phyloP scores from a whole-genome alignment of 2,888 invertebrate species.

The Limenitis camilla region DNA sequence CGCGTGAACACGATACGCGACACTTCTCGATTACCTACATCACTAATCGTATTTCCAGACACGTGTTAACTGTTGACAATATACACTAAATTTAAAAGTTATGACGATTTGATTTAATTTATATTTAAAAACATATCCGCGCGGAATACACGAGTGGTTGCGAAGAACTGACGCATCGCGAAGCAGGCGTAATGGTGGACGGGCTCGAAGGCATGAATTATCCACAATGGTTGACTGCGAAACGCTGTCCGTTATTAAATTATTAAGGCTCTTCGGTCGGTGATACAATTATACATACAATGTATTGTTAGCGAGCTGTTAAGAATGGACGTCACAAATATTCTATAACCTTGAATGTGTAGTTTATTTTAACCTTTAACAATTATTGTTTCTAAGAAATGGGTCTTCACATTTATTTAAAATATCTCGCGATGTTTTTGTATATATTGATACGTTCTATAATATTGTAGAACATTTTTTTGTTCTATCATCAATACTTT shows the following conservation, averaged over 20 bases:
- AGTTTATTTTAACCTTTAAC: no score
- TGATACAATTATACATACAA: not conserved
- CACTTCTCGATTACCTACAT: constrained; percentile 22
- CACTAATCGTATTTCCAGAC: constrained; percentile 16
- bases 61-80: constrained; percentile 13
- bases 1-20: constrained; percentile 20
- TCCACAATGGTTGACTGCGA: constrained; percentile 47
- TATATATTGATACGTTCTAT: no score
- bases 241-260: constrained; percentile 55
- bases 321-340: no score
- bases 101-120: constrained; percentile 14
- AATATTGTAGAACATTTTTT: no score
- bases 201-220: constrained; percentile 53
- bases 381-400: no score
- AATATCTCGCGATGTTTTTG: no score
- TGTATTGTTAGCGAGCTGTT: not conserved
- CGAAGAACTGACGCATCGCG: constrained; percentile 34
- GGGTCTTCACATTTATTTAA: no score
- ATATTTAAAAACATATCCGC: constrained; percentile 27
- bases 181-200: constrained; percentile 42
- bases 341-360: no score
- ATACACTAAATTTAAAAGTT: constrained; percentile 27
- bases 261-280: constrained; percentile 45
- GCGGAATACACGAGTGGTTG: constrained; percentile 46
- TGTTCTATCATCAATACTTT: no score